Evolutionary conservation across 2,888 invertebrate species (phyloP).

Genomic region (Pseudeuparius sepicola): DNA sequence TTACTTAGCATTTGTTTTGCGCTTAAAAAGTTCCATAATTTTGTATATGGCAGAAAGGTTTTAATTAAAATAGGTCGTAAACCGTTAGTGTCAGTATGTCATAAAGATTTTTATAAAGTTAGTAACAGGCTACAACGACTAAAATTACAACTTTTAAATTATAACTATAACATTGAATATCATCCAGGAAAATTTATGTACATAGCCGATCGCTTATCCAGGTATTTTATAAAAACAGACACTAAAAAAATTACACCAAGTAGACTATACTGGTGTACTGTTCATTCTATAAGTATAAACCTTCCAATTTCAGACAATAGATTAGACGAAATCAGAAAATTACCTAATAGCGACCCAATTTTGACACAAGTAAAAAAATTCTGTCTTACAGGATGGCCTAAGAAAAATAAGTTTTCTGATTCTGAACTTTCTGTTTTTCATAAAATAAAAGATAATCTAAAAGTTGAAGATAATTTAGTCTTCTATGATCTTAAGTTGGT

Average conservation of each 20-base stretch:
- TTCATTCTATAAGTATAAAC: neutral
- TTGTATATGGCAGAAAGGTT: conserved; percentile 27
- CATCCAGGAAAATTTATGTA: conserved; percentile 11
- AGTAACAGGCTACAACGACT: conserved; percentile 11
- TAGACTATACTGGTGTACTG: too few species aligned
- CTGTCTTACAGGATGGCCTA: conserved; percentile 19
- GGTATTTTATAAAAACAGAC: too few species aligned
- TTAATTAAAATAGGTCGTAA: conserved; percentile 28
- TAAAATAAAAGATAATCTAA: too few species aligned
- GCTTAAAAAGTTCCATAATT: conserved; percentile 29
- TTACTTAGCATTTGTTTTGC: conserved; percentile 28
- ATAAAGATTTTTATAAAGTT: conserved; percentile 18
- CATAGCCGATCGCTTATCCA: too few species aligned
- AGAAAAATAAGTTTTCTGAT: conserved; percentile 1
- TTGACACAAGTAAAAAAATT: conserved; percentile 17
- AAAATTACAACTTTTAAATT: conserved; percentile 9
- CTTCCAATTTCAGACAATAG: neutral
- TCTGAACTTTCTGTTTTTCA: too few species aligned
- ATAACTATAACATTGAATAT: conserved; percentile 10
- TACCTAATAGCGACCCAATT: neutral
- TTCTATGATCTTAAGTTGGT: too few species aligned
- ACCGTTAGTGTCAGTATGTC: conserved; percentile 25
- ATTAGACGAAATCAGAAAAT: neutral
- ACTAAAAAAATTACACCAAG: too few species aligned
- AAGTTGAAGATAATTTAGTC: conserved; percentile 24